A percentile compares a stretch with the other conserved stretches of the same genome.
These are phyloP conservation scores for Leptinotarsa haldemani DNA, from an alignment of 2,888 invertebrate genomes.

Conservation along the genomic window DNA sequence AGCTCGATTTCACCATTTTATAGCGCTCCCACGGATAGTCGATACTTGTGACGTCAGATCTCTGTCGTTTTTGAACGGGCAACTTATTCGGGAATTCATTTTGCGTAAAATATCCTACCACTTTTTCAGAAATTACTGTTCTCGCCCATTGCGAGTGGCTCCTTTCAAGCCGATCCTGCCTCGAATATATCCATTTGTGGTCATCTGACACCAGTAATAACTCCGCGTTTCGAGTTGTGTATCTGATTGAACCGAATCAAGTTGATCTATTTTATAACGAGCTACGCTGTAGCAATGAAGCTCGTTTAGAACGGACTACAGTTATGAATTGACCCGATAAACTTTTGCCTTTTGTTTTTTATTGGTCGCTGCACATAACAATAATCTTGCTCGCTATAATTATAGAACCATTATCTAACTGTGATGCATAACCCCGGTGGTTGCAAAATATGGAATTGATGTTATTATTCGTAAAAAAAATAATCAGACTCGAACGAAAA, in stretches of 20 bases:
- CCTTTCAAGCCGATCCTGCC: neutral
- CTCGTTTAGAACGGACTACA: conserved; percentile 10
- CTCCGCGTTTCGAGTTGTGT: conserved; percentile 1
- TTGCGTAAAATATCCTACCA: too few relatives aligned
- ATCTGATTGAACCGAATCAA: conserved; percentile 11
- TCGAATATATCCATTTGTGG: conserved; percentile 3
- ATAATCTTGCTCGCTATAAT: conserved; percentile 7
- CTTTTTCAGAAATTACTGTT: too few relatives aligned
- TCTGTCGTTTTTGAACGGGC: too few relatives aligned
- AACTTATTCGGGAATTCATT: too few relatives aligned
- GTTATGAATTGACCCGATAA: conserved; percentile 19
- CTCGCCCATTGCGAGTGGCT: neutral
- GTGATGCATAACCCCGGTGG: conserved; percentile 8
- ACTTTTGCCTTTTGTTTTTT: conserved; percentile 19
- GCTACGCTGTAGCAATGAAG: neutral
- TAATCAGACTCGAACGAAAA: too few relatives aligned
- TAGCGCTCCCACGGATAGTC: too few relatives aligned
- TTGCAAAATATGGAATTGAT: conserved; percentile 18
- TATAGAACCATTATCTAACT: conserved; percentile 6
- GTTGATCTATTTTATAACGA: conserved; percentile 4
- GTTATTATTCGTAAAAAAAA: neutral
- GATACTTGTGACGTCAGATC: too few relatives aligned
- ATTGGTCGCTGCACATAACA: conserved; percentile 4
- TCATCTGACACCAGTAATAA: conserved; percentile 9
- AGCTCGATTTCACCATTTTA: too few relatives aligned